phyloP scores from a whole-genome alignment of 2,888 invertebrate genomes.

The Pachymerium ferrugineum region DNA sequence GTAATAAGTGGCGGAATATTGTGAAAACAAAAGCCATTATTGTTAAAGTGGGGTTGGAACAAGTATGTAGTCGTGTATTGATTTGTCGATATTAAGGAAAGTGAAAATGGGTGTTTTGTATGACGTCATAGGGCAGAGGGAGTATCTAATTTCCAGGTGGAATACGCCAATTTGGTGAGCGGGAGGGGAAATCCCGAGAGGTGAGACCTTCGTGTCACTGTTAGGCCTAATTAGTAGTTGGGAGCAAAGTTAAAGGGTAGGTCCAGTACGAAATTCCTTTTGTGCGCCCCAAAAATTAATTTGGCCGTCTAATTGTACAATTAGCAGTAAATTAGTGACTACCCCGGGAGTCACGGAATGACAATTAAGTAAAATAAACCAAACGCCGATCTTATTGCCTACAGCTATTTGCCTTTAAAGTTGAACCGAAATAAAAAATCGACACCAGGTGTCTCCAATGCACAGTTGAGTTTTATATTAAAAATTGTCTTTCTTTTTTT shows the following conservation, averaged over 20 bases:
- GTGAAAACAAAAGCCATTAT: too few relatives aligned
- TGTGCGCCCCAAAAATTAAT: conserved; percentile 24
- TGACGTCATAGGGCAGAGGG: not conserved
- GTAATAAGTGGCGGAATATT: too few relatives aligned
- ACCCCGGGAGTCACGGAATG: not conserved
- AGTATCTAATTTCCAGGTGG: conserved; percentile 3
- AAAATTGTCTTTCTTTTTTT: too few relatives aligned
- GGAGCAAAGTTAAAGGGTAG: conserved; percentile 16
- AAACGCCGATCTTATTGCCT: not conserved
- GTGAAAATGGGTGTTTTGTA: not conserved
- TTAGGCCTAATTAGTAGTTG: not conserved
- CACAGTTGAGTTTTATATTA: not conserved
- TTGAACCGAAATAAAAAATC: not conserved
- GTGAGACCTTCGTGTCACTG: not conserved
- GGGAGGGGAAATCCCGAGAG: not conserved
- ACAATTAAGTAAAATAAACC: conserved; percentile 25
- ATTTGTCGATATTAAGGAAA: not conserved
- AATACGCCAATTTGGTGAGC: conserved; percentile 14
- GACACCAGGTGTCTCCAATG: conserved; percentile 9
- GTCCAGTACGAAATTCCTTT: not conserved
- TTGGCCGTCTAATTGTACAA: conserved; percentile 1
- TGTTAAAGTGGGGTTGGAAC: not conserved
- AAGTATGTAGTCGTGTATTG: too few relatives aligned
- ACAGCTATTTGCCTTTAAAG: not conserved
- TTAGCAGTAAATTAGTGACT: conserved; percentile 1